phyloP scores from a whole-genome alignment of 2,888 invertebrate genomes.

The Pseudoips prasinana region DNA sequence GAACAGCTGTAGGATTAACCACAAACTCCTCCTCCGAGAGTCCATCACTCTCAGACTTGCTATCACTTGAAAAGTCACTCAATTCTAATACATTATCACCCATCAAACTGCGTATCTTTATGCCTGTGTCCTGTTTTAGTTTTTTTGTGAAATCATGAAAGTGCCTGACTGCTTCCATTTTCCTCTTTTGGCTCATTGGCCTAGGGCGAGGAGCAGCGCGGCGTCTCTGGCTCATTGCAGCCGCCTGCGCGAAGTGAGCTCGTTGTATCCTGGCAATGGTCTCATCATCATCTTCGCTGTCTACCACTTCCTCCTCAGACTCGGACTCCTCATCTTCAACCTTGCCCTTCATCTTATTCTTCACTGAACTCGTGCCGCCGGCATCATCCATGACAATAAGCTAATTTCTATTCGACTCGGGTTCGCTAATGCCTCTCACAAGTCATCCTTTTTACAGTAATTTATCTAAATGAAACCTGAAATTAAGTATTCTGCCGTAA shows the following conservation, averaged over 20 bases:
- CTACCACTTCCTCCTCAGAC: conserved; percentile 64
- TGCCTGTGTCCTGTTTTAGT: conserved; percentile 77
- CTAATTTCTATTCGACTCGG: conserved; percentile 24
- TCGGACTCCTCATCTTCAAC: conserved; percentile 55
- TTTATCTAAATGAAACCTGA: conserved; percentile 16
- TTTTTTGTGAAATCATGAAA: conserved; percentile 79
- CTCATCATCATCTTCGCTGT: conserved; percentile 75
- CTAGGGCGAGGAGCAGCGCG: conserved; percentile 59
- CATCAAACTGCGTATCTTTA: conserved; percentile 72
- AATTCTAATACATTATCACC: conserved; percentile 75
- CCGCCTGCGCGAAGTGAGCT: conserved; percentile 71
- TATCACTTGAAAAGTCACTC: conserved; percentile 75
- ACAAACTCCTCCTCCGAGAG: conserved; percentile 76
- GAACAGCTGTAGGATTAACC: conserved; percentile 71
- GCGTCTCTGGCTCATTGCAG: conserved; percentile 67
- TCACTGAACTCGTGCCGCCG: conserved; percentile 53
- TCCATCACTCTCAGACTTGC: conserved; percentile 73
- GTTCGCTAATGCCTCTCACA: conserved; percentile 23
- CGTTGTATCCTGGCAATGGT: conserved; percentile 75
- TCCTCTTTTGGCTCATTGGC: conserved; percentile 75
- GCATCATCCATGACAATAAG: conserved; percentile 58
- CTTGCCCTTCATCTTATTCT: conserved; percentile 55
- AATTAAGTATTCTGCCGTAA: conserved; percentile 18
- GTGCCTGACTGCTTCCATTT: conserved; percentile 76
- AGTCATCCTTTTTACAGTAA: conserved; percentile 26